Conservation (phyloP, 2,888 invertebrate species). For the Crematogaster levior region DNA sequence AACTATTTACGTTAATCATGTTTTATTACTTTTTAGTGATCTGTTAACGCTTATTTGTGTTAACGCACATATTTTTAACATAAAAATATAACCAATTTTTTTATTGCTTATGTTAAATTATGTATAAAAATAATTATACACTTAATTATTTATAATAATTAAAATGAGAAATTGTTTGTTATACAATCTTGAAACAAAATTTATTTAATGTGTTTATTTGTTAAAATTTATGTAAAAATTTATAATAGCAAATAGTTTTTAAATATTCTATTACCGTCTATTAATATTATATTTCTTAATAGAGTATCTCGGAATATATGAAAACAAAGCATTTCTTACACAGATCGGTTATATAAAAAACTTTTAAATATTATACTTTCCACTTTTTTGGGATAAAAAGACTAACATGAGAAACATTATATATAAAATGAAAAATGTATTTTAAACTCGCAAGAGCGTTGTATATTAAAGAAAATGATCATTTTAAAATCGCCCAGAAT, state of each 20-base stretch:
- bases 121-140: slow-evolving; percentile 14
- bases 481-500: background rate
- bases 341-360: background rate
- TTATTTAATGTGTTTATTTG: background rate
- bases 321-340: background rate
- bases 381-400: background rate
- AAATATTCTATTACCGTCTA: background rate
- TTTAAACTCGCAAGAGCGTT: background rate
- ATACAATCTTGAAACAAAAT: background rate
- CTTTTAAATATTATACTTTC: background rate
- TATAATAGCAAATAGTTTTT: background rate
- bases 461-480: background rate
- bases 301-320: background rate
- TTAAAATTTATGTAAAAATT: background rate
- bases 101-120: slow-evolving; percentile 23
- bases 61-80: background rate
- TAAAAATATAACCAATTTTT: slow-evolving; percentile 15
- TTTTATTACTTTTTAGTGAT: slow-evolving; percentile 9
- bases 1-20: too few relatives aligned
- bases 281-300: background rate
- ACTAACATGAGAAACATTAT: background rate
- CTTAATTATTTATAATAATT: background rate
- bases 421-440: background rate
- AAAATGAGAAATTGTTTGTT: background rate
- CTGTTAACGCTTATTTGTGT: background rate